Evolutionary conservation across 2,888 invertebrate species (phyloP), one percentile per base, ranked within the genome.

Genomic region (Melitaea athalia): DNA sequence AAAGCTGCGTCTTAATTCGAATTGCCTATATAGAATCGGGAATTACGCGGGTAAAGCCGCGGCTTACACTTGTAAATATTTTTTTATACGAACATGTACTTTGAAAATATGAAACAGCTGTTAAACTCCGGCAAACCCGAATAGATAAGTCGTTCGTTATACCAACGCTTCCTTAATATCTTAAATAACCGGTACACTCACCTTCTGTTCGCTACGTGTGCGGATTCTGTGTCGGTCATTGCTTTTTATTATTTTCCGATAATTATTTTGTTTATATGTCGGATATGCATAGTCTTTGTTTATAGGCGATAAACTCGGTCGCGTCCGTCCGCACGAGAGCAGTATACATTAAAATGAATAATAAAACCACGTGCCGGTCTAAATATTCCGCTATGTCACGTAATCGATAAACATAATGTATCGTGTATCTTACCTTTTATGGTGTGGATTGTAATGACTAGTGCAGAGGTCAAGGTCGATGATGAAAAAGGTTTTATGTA

Each of bases 311-410:
- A 74, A 81, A 78, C 72, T 74, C 67, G 74, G 78, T 76, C 71
- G 71, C 70, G 69, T 71, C 68, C 72, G 74, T 70, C 63, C 70
- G 70, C 67, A 59, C 71, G 64, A 64, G 68, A 72, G 73, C 75
- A 66, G 68, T 73, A 50, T 59, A 74, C 69, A 72, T 77, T 75
- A 75, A 77, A 77, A 79, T 74, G 75, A 77, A 71, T 69, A 75
- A 61, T 71, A 68, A 71, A 71, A 72, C 72, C 71, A 73, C 71
- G 70, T 70, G 73, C 62, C 73, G 76, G 70, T 76, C 76, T 75
- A 77, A 79, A 78, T 80, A 77, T 77, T 75, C 57, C 64, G 66
- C 71, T 62, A 72, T 70, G 72, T 72, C 74, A 47, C 75, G 71
- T 75, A 74, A 76, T 72, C 62, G 71, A 72, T 69, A 70, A 69